Conservation (phyloP, 53 echinoderm and acorn worm species). For the Arbacia lixula region DNA sequence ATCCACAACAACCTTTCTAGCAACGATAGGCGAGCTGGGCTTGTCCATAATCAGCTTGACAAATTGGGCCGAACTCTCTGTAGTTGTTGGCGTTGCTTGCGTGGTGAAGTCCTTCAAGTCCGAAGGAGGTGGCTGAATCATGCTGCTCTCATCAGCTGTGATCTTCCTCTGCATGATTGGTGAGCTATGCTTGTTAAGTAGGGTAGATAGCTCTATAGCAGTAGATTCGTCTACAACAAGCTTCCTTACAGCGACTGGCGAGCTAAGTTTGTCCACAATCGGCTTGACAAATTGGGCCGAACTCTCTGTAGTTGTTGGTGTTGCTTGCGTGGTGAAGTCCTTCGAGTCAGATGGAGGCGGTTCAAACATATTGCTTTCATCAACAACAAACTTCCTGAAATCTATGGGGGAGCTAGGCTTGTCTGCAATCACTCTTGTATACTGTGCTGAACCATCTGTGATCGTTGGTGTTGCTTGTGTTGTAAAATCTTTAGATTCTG, state of each 20-base stretch:
- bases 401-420: constrained; percentile 17
- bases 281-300: background rate
- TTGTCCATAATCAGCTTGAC: no score
- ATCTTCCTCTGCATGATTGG: constrained; percentile 17
- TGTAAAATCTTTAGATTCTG: constrained; percentile 6
- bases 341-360: constrained; percentile 1
- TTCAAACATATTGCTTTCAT: constrained; percentile 10
- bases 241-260: background rate
- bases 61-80: background rate
- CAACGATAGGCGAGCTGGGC: background rate
- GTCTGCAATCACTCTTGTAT: no score
- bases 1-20: background rate
- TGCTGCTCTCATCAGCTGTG: background rate
- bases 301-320: constrained; percentile 13
- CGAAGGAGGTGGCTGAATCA: background rate
- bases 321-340: constrained; percentile 34
- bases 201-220: no score
- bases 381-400: constrained; percentile 2
- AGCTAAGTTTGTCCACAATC: background rate
- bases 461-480: constrained; percentile 4
- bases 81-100: constrained; percentile 14
- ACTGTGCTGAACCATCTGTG: no score
- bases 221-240: no score
- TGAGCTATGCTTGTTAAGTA: no score
- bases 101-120: constrained; percentile 39